A percentile compares a stretch with the other conserved stretches of the same genome.
Evolutionary conservation across 2,113 vertebrate genomes (phyloP).

Genomic region (Phoxinus phoxinus): DNA sequence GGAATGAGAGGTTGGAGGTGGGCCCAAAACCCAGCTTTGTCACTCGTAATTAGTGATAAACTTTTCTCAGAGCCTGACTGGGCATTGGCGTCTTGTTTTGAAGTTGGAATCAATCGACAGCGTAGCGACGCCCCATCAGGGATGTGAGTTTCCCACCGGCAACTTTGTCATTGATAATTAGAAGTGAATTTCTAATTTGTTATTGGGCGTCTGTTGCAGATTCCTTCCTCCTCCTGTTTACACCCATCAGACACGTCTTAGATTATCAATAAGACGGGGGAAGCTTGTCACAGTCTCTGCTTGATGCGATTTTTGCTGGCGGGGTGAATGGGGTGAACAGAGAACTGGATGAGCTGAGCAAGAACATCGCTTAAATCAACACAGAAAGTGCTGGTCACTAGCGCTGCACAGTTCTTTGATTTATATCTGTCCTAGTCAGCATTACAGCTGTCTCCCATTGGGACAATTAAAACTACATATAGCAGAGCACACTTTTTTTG

Average conservation of each 20-base stretch:
- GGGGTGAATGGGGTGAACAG: conserved; percentile 35
- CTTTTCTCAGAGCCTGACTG: conserved; percentile 37
- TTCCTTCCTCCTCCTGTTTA: conserved; percentile 15
- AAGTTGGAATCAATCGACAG: conserved; percentile 40
- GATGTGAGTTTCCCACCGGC: conserved; percentile 25
- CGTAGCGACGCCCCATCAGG: conserved; percentile 42
- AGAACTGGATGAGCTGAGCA: conserved; percentile 2
- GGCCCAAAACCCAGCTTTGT: conserved; percentile 25
- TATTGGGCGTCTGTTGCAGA: conserved; percentile 37
- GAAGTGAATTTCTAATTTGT: conserved; percentile 47
- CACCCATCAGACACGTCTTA: conserved; percentile 35
- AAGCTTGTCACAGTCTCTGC: conserved; percentile 24
- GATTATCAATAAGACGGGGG: conserved; percentile 47
- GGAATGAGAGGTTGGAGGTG: conserved; percentile 14
- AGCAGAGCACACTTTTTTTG: neutral
- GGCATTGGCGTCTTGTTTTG: conserved; percentile 30
- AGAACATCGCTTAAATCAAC: conserved; percentile 22
- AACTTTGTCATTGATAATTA: conserved; percentile 55
- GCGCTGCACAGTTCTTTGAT: neutral
- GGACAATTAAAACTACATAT: conserved; percentile 29
- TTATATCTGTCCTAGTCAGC: conserved; percentile 29
- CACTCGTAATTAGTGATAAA: conserved; percentile 52
- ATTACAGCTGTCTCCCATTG: conserved; percentile 1
- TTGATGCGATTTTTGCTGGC: conserved; percentile 23
- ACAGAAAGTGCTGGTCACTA: neutral